Evolutionary conservation across 2,888 invertebrate genomes (phyloP), one percentile per base, ranked within the genome.

Genomic region (Dioctria linearis): DNA sequence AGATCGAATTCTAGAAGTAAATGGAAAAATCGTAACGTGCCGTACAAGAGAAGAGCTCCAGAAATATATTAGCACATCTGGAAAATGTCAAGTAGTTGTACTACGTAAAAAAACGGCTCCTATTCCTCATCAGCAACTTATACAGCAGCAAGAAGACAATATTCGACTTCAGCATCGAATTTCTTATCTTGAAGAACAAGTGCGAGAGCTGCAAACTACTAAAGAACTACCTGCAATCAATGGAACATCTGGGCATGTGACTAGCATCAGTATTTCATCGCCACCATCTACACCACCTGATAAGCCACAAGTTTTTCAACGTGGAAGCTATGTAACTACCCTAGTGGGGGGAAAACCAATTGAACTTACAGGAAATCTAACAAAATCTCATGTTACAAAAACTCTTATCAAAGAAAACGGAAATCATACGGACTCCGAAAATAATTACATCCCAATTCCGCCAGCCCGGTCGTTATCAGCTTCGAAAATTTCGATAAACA

Each of bases 131-230:
- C 88, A 89, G 80, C 88, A 88, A 79, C 82, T 88, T 0, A 85
- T 88, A 51, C 87, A 88, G 82, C 87, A 90, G 37, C 92, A 93
- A 85, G 91, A 94, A 39, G 96, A 96, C 88, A 96, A 96, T 89
- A 93, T 95, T 82, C 91, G 96, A 75, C 91, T 96, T 81, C 95
- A 95, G 11, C 96, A 96, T 88, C 91, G 96, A 84, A 96, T 96
- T 85, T 95, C 95, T 2, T 96, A 96, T 88, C 91, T 97, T 80
- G 96, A 97, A 88, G 96, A 96, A 86, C 96, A 96, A 89, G 95
- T 95, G 83, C 90, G 91, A 0, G 92, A 93, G 84, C 87, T 93
- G 71, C 90, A 93, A 78, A 88, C 83, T 2, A 84, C 84, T 3
- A 88, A 89, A 83, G 88, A 88, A 42, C 4, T 66, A 46, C 57